A percentile compares a stretch with the other conserved stretches of the same genome.
Conservation (phyloP, 2,888 invertebrate species). For the Aspidapion aeneum region DNA sequence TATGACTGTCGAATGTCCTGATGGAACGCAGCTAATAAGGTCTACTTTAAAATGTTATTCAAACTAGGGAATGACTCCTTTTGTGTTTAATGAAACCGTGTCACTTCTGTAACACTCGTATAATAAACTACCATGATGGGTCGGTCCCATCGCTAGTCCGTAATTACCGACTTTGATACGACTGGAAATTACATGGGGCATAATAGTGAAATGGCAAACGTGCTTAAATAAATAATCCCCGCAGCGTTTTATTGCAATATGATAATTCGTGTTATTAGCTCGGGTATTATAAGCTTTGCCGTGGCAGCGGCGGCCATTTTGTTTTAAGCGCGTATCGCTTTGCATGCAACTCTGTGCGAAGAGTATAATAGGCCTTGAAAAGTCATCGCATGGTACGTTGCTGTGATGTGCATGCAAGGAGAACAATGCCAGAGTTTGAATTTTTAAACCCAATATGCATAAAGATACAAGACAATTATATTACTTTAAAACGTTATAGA, state of each 20-base stretch:
- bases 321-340: too few relatives aligned
- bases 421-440: too few relatives aligned
- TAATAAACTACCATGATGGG: slow-evolving; percentile 1
- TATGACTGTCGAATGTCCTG: too few relatives aligned
- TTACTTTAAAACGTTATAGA: too few relatives aligned
- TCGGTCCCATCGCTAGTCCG: not conserved
- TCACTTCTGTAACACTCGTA: slow-evolving; percentile 3
- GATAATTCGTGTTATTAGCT: slow-evolving; percentile 41
- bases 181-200: slow-evolving; percentile 32
- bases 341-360: too few relatives aligned
- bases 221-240: slow-evolving; percentile 41
- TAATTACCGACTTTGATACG: not conserved
- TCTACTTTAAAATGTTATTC: too few relatives aligned
- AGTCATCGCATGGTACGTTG: not conserved
- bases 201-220: slow-evolving; percentile 35
- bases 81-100: slow-evolving; percentile 5
- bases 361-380: not conserved
- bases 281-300: slow-evolving; percentile 31
- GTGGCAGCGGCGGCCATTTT: slow-evolving; percentile 40
- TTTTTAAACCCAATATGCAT: too few relatives aligned
- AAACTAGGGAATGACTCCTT: slow-evolving; percentile 1
- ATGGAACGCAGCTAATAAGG: too few relatives aligned
- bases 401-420: not conserved
- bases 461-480: too few relatives aligned
- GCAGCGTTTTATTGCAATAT: slow-evolving; percentile 39